These are phyloP conservation scores for Hydrochoerus hydrochaeris DNA, from an alignment of 2,113 vertebrate genomes.

Conservation along the genomic window DNA sequence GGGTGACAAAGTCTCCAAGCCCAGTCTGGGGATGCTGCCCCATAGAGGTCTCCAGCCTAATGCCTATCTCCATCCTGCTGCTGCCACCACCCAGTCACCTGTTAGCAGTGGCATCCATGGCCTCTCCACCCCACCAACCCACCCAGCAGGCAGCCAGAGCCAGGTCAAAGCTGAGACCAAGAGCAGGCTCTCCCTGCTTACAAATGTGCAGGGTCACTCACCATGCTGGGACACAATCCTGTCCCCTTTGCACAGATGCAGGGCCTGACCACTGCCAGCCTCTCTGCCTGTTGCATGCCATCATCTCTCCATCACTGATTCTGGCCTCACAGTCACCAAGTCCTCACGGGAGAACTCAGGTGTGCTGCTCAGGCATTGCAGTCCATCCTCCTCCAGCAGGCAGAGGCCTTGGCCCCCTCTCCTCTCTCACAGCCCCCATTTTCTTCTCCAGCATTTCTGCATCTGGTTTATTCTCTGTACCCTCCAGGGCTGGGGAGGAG, in stretches of 20 bases:
- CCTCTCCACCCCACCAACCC: neutral
- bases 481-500: neutral
- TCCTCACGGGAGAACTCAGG: neutral
- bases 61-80: neutral
- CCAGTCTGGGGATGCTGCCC: neutral
- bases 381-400: neutral
- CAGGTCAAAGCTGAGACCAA: neutral
- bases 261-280: neutral
- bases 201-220: neutral
- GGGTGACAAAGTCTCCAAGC: neutral
- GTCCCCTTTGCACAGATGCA: fast-evolving
- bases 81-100: neutral
- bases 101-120: no score
- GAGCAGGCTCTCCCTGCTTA: no score
- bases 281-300: neutral
- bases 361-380: neutral
- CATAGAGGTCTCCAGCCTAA: neutral
- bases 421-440: neutral
- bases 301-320: neutral
- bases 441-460: neutral
- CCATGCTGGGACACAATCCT: neutral
- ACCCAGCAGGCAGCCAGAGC: neutral
- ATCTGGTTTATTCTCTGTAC: neutral
- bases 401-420: neutral
- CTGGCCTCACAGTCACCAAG: neutral